Evolutionary conservation across 2,888 invertebrate genomes (phyloP), one percentile per base, ranked within the genome.

Genomic region (Dicranocentrus wangi): DNA sequence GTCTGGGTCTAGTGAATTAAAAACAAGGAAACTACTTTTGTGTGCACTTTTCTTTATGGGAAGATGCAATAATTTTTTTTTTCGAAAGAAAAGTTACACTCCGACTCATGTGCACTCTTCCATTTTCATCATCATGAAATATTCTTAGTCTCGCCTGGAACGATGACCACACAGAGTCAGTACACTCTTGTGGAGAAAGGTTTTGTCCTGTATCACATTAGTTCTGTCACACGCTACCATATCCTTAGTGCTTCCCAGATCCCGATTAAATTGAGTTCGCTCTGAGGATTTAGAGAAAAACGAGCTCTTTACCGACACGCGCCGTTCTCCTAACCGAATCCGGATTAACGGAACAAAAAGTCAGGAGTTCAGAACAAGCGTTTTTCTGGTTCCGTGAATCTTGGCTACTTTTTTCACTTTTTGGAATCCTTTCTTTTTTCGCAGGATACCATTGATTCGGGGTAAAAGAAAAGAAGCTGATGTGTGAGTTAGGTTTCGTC

Each of bases 311-410:
- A 1, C 15, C 60, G 21, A 19, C 32, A 19, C 65, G 42, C 32
- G 17, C 23, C 25, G 27, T 28, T 21, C 17, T 65, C 42, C n/a
- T 68, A 19, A 21, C 32, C 32, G 2, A 21, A 47, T 27, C 23
- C 21, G 27, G 47, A 66, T 65, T 65, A 65, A 43, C 28, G 15
- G 13, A 43, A 42, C 21, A 42, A 47, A 68, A 68, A 55, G 66
- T 66, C 39, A 63, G 23, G 39, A 39, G 32, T 53, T 39, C 61
- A 61, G 71, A 70, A 71, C 61, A 72, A 72, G 61, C 51, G 55
- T 63, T 63, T 72, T 72, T 72, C 61, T 72, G 72, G 47, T 72
- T 72, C 51, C 39, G 25, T 61, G 32, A 51, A 23, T 63, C 53
- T 63, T 61, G 63, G 61, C 47, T 72, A 58, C 39, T 32, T 63